Base-by-base conservation (phyloP, 2,797 vertebrate species). In the Cirrhinus molitorella region DNA sequence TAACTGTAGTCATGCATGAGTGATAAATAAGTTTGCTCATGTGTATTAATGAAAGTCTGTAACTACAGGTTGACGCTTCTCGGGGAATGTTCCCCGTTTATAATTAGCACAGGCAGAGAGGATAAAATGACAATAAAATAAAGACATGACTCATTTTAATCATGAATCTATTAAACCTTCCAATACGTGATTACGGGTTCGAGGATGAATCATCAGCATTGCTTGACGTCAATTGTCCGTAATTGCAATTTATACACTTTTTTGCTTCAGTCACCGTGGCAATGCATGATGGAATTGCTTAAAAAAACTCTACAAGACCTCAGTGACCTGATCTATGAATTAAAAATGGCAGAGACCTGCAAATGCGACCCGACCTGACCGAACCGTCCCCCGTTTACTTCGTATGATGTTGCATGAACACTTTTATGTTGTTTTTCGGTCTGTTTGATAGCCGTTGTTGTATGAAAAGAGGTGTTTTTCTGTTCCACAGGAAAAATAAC, bases 171-270 rank as follows among this genome's bases (percentile, higher is more conserved):
- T 53, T 72, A 65, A 51, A 67, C 10, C 13, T 21, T 59, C 43
- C n/a, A 71, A 25, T 65, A 45, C 13, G 40, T 57, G 79, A 81
- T 83, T 86, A 53, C 72, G 70, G 11, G 25, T 31, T 28, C 3
- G 19, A 49, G 47, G 19, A 71, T 86, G 81, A 86, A 75, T 80
- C 77, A 71, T 76, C 61, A 10, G 43, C 63, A 70, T 19, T 37
- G 28, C 43, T 85, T 77, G 63, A 76, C 43, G 4, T 74, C 80
- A 66, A 31, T 57, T 55, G 23, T 80, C 10, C 13, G n/a, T 67
- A 61, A 79, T 79, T 74, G 34, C 57, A 45, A 21, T 79, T 49
- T 43, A 59, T 40, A 31, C n/a, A 16, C 31, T 37, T 40, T 73
- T 79, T 57, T 28, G 12, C 40, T 75, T 21, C 51, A 63, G 59